These are phyloP conservation scores for Bovichtus variegatus DNA, from an alignment of 2,797 vertebrate species.

Conservation along the genomic window DNA sequence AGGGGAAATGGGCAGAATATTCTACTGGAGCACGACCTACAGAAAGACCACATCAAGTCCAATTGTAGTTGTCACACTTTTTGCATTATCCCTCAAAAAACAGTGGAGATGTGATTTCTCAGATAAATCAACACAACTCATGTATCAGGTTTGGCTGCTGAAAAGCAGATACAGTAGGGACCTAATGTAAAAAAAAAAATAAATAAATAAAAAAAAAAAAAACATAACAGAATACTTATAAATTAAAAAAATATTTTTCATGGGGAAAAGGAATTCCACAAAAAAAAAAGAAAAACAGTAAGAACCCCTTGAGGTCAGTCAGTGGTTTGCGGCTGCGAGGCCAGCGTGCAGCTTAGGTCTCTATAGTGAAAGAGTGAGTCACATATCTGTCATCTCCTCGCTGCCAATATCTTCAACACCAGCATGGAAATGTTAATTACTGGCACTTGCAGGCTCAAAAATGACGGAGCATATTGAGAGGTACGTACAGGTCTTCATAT, in stretches of 20 bases:
- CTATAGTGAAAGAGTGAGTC: conserved; percentile 53
- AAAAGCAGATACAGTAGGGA: conserved; percentile 3
- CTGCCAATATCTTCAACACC: conserved; percentile 18
- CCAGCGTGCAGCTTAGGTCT: conserved; percentile 21
- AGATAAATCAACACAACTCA: not conserved
- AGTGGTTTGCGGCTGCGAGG: conserved; percentile 11
- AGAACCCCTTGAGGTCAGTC: conserved; percentile 41
- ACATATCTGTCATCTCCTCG: conserved; percentile 44
- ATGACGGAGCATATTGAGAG: conserved; percentile 45
- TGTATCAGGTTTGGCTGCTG: conserved; percentile 21
- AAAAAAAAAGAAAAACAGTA: not conserved
- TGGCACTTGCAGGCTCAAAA: conserved; percentile 50
- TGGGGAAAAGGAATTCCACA: conserved; percentile 13
- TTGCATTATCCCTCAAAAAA: not conserved
- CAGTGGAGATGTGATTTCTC: not conserved
- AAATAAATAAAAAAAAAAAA: not conserved
- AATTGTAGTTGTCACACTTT: not conserved
- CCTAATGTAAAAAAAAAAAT: conserved; percentile 19
- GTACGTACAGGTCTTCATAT: conserved; percentile 11
- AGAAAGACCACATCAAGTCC: not conserved
- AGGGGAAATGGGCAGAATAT: not conserved
- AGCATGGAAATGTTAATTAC: conserved; percentile 27
- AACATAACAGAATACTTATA: not conserved
- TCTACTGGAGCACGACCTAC: not conserved
- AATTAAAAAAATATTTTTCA: conserved; percentile 18